phyloP scores from a whole-genome alignment of 2,888 invertebrate genomes.

The Trimorus sp. region DNA sequence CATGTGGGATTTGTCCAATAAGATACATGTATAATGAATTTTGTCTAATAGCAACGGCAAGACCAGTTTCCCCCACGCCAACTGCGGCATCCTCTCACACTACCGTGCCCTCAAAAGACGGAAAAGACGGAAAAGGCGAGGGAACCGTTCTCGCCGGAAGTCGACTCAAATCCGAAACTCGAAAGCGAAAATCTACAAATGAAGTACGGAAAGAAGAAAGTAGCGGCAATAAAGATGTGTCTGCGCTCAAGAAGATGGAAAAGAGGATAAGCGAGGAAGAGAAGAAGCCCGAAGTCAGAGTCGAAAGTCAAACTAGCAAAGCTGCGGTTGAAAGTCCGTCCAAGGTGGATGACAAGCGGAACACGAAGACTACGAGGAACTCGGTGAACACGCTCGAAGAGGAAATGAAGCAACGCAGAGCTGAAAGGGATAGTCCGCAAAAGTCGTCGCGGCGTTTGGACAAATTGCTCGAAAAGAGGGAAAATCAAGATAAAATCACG shows the following conservation, averaged over 20 bases:
- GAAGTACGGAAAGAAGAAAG: constrained; percentile 78
- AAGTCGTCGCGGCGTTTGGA: constrained; percentile 85
- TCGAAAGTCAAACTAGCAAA: constrained; percentile 18
- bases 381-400: constrained; percentile 78
- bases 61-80: constrained; percentile 67
- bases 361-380: constrained; percentile 73
- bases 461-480: constrained; percentile 83
- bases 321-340: constrained; percentile 69
- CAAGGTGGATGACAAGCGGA: constrained; percentile 73
- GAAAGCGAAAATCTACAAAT: constrained; percentile 79
- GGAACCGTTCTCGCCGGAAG: constrained; percentile 70
- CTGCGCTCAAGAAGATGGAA: constrained; percentile 78
- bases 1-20: too few relatives aligned
- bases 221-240: constrained; percentile 75
- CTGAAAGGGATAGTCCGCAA: constrained; percentile 83
- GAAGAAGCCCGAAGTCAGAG: constrained; percentile 53
- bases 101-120: constrained; percentile 81
- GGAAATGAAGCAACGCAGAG: constrained; percentile 80
- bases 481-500: constrained; percentile 80
- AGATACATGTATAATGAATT: neutral
- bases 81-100: constrained; percentile 73
- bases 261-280: constrained; percentile 74
- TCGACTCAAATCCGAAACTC: constrained; percentile 75
- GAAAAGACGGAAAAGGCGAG: constrained; percentile 81
- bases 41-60: constrained; percentile 54